Evolutionary conservation across 2,888 invertebrate genomes (phyloP).

Genomic region (Serrognathus titanus): DNA sequence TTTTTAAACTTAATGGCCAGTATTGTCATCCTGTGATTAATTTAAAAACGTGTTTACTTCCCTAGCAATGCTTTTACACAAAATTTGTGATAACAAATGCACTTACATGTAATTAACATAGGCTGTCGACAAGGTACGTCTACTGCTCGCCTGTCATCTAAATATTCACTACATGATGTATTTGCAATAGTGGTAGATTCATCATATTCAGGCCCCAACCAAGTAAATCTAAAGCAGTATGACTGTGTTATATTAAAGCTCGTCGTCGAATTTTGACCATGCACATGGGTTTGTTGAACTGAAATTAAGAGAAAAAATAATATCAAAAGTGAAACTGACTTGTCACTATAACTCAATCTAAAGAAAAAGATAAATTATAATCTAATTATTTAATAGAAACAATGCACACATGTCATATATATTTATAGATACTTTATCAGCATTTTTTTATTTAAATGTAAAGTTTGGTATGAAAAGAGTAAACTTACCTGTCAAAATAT

Average conservation of each 20-base stretch:
- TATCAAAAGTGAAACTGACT: too few species aligned
- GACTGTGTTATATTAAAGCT: conserved; percentile 18
- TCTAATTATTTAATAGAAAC: background rate
- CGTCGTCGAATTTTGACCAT: background rate
- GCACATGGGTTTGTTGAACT: background rate
- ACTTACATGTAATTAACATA: conserved; percentile 62
- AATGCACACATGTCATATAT: background rate
- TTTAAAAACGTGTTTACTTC: too few species aligned
- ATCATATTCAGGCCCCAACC: conserved; percentile 63
- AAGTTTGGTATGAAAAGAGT: background rate
- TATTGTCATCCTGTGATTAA: too few species aligned
- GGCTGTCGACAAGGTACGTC: conserved; percentile 61
- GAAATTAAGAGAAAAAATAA: too few species aligned
- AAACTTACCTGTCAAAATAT: background rate
- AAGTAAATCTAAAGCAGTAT: conserved; percentile 66
- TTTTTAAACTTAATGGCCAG: too few species aligned
- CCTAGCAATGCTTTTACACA: too few species aligned
- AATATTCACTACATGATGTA: conserved; percentile 38
- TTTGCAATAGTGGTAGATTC: conserved; percentile 55
- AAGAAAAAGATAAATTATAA: background rate
- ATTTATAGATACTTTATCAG: too few species aligned
- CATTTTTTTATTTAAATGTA: background rate
- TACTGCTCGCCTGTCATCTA: conserved; percentile 35
- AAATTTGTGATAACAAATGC: too few species aligned
- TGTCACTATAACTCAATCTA: background rate